A percentile compares a stretch with the other conserved stretches of the same genome.
phyloP scores from a whole-genome alignment of 2,888 invertebrate genomes.

The Hirtodrosophila confusa region DNA sequence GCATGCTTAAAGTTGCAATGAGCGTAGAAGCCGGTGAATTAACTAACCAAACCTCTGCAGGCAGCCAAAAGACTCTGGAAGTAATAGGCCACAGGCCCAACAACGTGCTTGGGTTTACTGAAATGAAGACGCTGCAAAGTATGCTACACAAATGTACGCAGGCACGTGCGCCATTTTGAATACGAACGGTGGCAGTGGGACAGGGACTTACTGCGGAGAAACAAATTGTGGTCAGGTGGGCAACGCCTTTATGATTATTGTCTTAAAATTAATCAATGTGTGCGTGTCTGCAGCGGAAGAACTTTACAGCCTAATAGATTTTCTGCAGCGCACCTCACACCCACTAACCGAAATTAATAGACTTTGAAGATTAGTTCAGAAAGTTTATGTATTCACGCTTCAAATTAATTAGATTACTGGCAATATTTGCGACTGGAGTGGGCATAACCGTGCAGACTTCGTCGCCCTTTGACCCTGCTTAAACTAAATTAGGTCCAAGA shows the following conservation, averaged over 20 bases:
- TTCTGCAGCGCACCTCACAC: neutral
- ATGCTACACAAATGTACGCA: conserved; percentile 51
- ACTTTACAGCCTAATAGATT: conserved; percentile 67
- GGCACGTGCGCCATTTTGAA: conserved; percentile 61
- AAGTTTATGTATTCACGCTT: conserved; percentile 58
- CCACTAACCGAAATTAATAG: conserved; percentile 45
- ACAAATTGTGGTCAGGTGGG: conserved; percentile 52
- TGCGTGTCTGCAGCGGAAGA: conserved; percentile 54
- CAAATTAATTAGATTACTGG: conserved; percentile 73
- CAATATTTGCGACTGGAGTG: conserved; percentile 42
- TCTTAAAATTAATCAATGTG: conserved; percentile 78
- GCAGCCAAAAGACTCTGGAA: conserved; percentile 31
- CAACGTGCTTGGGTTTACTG: conserved; percentile 64
- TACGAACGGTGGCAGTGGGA: conserved; percentile 9
- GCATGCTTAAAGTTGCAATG: conserved; percentile 64
- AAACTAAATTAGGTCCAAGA: neutral
- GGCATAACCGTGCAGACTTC: neutral
- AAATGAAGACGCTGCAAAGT: conserved; percentile 52
- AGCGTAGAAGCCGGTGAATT: conserved; percentile 60
- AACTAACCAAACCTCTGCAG: conserved; percentile 58
- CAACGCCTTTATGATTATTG: conserved; percentile 74
- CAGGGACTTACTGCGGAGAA: neutral
- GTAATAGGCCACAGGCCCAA: conserved; percentile 2
- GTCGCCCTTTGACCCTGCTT: neutral
- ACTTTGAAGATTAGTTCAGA: conserved; percentile 53